These are phyloP conservation scores for Willisornis vidua DNA, from an alignment of 2,113 vertebrate genomes.

Conservation along the genomic window DNA sequence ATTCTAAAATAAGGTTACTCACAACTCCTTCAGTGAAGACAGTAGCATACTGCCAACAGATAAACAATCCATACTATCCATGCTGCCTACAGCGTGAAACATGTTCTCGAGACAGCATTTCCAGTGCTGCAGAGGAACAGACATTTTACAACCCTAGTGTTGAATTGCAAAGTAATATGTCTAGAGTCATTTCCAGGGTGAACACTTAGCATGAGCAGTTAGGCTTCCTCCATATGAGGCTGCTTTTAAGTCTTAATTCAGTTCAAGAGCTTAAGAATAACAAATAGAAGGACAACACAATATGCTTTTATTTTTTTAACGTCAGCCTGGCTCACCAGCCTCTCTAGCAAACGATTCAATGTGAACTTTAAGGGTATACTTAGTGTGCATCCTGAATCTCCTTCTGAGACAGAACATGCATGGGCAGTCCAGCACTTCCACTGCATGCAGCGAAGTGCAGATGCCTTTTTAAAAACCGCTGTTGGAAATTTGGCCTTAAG, in stretches of 20 bases:
- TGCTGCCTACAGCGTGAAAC: background rate
- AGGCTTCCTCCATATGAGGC: background rate
- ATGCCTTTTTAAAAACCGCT: background rate
- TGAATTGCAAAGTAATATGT: background rate
- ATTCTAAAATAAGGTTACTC: background rate
- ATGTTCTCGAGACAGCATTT: background rate
- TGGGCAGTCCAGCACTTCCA: background rate
- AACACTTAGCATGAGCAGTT: background rate
- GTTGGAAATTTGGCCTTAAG: background rate
- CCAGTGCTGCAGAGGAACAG: background rate
- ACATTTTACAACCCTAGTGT: background rate
- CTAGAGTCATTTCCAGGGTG: background rate
- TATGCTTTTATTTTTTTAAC: background rate
- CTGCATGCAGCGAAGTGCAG: background rate
- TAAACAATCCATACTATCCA: background rate
- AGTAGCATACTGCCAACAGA: background rate
- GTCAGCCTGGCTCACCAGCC: background rate
- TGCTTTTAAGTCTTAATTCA: background rate
- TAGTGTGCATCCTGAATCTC: background rate
- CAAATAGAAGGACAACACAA: background rate
- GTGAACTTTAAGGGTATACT: background rate
- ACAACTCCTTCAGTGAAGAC: background rate
- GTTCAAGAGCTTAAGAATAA: background rate
- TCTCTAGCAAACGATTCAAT: background rate
- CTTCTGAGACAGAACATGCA: background rate